Conservation (phyloP, 1,140 invertebrate species). For the Macrostomum lignano region DNA sequence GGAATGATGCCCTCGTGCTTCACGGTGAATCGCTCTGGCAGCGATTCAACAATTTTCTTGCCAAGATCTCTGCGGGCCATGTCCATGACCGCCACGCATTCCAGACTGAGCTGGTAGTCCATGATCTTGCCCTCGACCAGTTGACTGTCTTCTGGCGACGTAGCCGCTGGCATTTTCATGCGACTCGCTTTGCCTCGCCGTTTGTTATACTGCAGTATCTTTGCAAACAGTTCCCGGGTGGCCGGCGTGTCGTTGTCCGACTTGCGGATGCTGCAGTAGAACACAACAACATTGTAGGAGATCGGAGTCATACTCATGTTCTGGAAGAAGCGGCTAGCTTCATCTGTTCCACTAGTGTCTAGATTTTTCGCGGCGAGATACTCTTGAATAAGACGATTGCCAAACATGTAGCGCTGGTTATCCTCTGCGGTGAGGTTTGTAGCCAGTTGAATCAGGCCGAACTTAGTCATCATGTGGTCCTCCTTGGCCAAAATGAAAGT, state of each 20-base stretch:
- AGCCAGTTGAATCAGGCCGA: background rate
- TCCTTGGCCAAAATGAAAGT: constrained; percentile 3
- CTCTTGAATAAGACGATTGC: background rate
- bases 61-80: background rate
- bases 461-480: background rate
- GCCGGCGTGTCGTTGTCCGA: background rate
- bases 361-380: constrained; percentile 1
- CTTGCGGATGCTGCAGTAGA: constrained; percentile 1
- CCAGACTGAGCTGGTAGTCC: constrained; percentile 1
- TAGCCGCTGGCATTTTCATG: no score
- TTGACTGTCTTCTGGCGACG: background rate
- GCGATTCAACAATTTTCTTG: background rate
- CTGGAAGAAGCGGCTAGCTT: background rate
- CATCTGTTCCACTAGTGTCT: background rate
- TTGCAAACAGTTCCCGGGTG: background rate
- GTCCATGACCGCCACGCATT: constrained; percentile 1
- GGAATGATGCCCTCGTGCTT: background rate
- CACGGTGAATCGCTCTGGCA: background rate
- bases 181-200: no score
- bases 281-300: background rate
- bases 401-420: background rate
- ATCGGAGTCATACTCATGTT: background rate
- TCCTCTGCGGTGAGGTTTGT: background rate
- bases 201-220: background rate
- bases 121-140: background rate